Base-by-base conservation (phyloP, 2,888 invertebrate genomes). In the Pheosia gnoma region DNA sequence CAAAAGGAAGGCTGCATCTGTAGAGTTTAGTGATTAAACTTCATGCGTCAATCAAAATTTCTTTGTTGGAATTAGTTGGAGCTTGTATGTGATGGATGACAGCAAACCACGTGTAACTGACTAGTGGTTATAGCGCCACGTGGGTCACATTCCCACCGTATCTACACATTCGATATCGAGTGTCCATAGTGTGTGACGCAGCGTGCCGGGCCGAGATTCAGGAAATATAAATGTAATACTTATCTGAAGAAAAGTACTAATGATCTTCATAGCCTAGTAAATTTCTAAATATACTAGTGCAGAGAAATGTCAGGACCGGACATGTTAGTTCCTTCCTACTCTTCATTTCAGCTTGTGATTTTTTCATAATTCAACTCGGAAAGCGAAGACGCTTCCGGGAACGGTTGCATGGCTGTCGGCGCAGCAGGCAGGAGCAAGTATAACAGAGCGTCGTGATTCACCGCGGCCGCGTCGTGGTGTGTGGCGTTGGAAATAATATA, bases 401-500 rank as follows among this genome's bases (percentile, higher is more conserved):
- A 47, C n/a, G 47, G 47, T 6, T 4, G 5, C 11, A 47, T 4
- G n/a, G n/a, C 9, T 53, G 52, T 56, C 36, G 57, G n/a, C 6
- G 45, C 41, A 39, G 38, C 53, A 7, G 39, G 58, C 51, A 60
- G 54, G 61, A 57, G 62, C 60, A 66, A 61, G 57, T 63, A 62
- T 62, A 66, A 65, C 60, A 59, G 63, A 51, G 58, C 61, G 65
- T 62, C 61, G 66, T 68, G 77, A 62, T 66, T 64, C 58, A 11
- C 43, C 56, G 55, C 37, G 47, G 5, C 2, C 57, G 41, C 57
- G 41, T 55, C 39, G 58, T 56, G 54, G 57, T 47, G 65, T 59
- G 61, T 59, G 57, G 45, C 60, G 56, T 69, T 75, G 71, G 79
- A 75, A 72, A 71, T 78, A 71, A 71, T 74, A 76, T 76, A 79